These are phyloP conservation scores for Neuroterus valhalla DNA, from an alignment of 1,140 invertebrate species.

Conservation along the genomic window DNA sequence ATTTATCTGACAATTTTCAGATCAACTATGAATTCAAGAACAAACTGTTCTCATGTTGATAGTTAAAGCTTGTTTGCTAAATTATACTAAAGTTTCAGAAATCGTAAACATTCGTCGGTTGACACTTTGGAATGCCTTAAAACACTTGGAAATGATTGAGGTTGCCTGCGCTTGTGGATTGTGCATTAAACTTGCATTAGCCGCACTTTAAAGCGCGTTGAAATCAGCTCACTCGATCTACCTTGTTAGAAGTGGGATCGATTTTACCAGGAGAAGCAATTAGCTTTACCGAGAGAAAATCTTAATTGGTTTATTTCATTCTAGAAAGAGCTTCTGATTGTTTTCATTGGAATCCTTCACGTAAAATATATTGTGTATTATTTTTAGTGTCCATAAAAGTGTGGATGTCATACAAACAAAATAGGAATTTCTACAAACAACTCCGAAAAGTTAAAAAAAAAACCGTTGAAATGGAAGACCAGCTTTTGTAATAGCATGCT, in stretches of 20 bases:
- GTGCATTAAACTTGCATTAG: slow-evolving; percentile 30
- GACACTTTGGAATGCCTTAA: background rate
- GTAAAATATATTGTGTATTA: background rate
- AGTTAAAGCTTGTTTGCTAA: too few species aligned
- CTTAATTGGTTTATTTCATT: slow-evolving; percentile 20
- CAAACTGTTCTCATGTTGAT: too few species aligned
- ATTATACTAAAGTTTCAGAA: background rate
- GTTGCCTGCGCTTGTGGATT: background rate
- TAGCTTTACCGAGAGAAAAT: slow-evolving; percentile 10
- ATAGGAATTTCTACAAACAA: too few species aligned
- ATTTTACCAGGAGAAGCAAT: slow-evolving; percentile 8
- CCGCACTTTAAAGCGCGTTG: background rate
- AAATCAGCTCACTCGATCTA: slow-evolving; percentile 17
- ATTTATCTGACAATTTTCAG: too few species aligned
- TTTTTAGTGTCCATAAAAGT: too few species aligned
- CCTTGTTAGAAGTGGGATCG: background rate
- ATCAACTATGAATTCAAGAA: too few species aligned
- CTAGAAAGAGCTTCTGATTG: slow-evolving; percentile 1
- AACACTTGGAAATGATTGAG: slow-evolving; percentile 11
- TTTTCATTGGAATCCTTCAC: slow-evolving; percentile 1
- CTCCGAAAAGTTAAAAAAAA: too few species aligned
- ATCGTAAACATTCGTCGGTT: background rate
- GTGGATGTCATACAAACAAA: too few species aligned
- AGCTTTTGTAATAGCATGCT: too few species aligned
- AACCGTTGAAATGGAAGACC: too few species aligned